Evolutionary conservation across 2,797 vertebrate species (phyloP).

Genomic region (Podargus strigoides): DNA sequence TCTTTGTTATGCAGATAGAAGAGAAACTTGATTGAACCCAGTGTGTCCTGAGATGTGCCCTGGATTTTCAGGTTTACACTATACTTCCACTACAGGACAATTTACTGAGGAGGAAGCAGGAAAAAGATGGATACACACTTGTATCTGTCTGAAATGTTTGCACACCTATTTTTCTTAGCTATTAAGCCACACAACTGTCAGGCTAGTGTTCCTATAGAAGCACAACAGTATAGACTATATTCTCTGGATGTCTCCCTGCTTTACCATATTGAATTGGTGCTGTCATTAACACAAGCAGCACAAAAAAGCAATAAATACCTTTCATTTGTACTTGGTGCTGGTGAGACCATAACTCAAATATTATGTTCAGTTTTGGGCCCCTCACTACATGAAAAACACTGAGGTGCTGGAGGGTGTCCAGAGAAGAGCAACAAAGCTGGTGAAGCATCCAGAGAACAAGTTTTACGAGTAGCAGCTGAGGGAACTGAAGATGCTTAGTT

Average conservation of each 20-base stretch:
- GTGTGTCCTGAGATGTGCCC: not conserved
- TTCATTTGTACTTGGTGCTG: not conserved
- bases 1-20: not conserved
- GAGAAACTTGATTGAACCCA: not conserved
- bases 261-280: not conserved
- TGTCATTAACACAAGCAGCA: not conserved
- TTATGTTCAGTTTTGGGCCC: not conserved
- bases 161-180: not conserved
- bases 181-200: not conserved
- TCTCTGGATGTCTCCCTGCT: not conserved
- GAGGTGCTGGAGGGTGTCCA: too few species aligned
- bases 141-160: not conserved
- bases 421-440: too few species aligned
- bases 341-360: accelerated
- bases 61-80: not conserved
- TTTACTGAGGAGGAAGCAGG: not conserved
- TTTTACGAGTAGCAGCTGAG: too few species aligned
- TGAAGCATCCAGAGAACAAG: too few species aligned
- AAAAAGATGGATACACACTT: not conserved
- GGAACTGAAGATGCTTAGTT: too few species aligned
- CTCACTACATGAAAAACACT: not conserved
- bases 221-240: not conserved
- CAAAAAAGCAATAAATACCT: not conserved
- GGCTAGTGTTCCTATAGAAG: not conserved
- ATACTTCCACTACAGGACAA: not conserved